These are phyloP conservation scores for Lobophora halterata DNA, from an alignment of 2,888 invertebrate species.

Conservation along the genomic window DNA sequence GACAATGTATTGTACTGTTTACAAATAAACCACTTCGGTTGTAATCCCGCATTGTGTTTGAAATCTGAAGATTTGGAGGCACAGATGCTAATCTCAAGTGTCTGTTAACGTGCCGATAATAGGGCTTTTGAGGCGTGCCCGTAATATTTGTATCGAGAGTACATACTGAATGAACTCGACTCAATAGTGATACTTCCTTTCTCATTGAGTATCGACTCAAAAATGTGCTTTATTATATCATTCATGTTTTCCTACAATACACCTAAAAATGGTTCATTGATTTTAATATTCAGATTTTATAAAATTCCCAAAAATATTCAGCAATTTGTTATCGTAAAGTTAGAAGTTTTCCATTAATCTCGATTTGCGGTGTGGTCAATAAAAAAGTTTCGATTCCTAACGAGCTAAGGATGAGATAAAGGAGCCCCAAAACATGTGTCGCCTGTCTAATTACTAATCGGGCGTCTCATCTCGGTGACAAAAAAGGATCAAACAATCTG, in stretches of 20 bases:
- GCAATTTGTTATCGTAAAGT: conserved; percentile 14
- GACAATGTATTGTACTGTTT: conserved; percentile 73
- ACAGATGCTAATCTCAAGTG: conserved; percentile 82
- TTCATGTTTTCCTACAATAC: conserved; percentile 27
- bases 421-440: conserved; percentile 72
- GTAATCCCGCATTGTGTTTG: conserved; percentile 75
- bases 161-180: conserved; percentile 46
- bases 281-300: conserved; percentile 10
- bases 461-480: conserved; percentile 64
- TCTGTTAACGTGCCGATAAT: conserved; percentile 77
- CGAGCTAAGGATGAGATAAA: conserved; percentile 67
- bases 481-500: conserved; percentile 68
- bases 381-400: conserved; percentile 54
- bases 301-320: conserved; percentile 10
- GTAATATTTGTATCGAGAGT: conserved; percentile 54
- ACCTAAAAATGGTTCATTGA: conserved; percentile 21
- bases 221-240: conserved; percentile 31
- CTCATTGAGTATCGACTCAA: conserved; percentile 31
- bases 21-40: conserved; percentile 77
- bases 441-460: conserved; percentile 77
- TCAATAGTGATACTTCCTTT: conserved; percentile 65
- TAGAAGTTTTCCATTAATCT: conserved; percentile 24
- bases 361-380: conserved; percentile 37
- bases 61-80: conserved; percentile 66
- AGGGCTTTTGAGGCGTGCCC: conserved; percentile 65